These are phyloP conservation scores for Tetrao urogallus DNA, from an alignment of 2,113 vertebrate genomes.

Conservation along the genomic window DNA sequence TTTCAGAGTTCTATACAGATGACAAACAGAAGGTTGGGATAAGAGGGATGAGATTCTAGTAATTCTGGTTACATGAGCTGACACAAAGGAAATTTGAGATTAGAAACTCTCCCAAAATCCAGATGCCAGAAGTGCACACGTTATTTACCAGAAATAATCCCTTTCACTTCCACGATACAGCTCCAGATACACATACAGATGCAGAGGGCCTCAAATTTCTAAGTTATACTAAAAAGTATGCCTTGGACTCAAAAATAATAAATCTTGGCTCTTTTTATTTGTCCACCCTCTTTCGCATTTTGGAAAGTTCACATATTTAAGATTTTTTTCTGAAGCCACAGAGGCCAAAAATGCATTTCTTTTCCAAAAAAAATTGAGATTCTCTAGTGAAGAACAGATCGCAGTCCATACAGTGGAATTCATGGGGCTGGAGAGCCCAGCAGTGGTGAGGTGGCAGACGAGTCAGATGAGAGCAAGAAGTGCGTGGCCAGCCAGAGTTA, in stretches of 20 bases:
- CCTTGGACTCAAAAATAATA: neutral
- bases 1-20: constrained; percentile 28
- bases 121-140: neutral
- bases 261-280: neutral
- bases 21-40: neutral
- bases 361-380: neutral
- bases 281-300: fast-evolving
- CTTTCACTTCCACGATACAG: neutral
- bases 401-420: neutral
- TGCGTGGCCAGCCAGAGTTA: neutral
- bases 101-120: neutral
- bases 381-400: neutral
- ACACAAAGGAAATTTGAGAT: constrained; percentile 38
- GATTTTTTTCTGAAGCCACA: neutral
- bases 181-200: neutral
- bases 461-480: neutral
- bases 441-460: neutral
- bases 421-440: neutral
- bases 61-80: constrained; percentile 3
- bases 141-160: neutral
- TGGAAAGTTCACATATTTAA: neutral
- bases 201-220: neutral
- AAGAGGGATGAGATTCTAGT: neutral
- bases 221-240: neutral
- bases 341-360: neutral